Conservation (phyloP, 2,797 vertebrate genomes). For the Danionella dracula region DNA sequence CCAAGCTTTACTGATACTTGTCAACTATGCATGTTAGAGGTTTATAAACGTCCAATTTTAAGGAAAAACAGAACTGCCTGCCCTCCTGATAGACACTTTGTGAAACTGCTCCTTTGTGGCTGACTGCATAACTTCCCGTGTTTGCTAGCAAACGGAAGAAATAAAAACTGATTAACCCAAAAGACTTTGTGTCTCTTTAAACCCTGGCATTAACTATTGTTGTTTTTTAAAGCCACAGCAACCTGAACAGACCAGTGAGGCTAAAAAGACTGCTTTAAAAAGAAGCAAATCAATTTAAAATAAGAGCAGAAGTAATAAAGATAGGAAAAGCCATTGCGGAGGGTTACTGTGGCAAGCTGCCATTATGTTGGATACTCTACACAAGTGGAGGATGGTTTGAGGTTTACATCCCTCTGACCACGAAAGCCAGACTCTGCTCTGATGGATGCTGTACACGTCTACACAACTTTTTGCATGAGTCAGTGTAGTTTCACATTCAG, state of each 20-base stretch:
- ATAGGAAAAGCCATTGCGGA: background rate
- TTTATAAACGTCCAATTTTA: too few species aligned
- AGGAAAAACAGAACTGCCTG: too few species aligned
- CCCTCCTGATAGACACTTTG: too few species aligned
- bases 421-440: slow-evolving; percentile 1
- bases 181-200: background rate
- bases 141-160: background rate
- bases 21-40: too few species aligned
- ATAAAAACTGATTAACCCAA: slow-evolving; percentile 9
- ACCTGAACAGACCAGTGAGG: background rate
- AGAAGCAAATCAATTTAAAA: background rate
- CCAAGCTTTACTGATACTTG: too few species aligned
- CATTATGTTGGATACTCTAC: slow-evolving; percentile 4
- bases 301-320: background rate
- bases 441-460: background rate
- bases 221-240: background rate
- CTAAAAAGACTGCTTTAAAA: background rate
- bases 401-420: slow-evolving; percentile 20
- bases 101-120: too few species aligned
- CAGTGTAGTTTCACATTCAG: too few species aligned
- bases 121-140: slow-evolving; percentile 28
- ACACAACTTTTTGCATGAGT: background rate
- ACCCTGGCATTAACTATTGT: slow-evolving; percentile 6
- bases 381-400: slow-evolving; percentile 23
- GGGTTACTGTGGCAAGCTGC: slow-evolving; percentile 6